Base-by-base conservation (phyloP, 2,888 invertebrate species). In the Protophormia terraenovae region DNA sequence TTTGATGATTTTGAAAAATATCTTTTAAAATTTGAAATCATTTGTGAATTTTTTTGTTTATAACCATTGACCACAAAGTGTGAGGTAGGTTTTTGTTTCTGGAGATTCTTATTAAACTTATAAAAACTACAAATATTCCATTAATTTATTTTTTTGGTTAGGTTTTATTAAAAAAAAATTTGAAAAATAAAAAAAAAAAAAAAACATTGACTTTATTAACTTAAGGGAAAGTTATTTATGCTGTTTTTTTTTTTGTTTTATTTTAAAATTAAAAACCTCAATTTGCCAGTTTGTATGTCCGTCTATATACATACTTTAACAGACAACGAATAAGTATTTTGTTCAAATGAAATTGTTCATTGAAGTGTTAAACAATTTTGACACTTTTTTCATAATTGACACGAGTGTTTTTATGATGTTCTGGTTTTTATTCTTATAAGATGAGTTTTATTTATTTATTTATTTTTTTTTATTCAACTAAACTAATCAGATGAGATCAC, bases 361-460 rank as follows among this genome's bases (percentile, higher is more conserved):
- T 81, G 84, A 83, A 78, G 84, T 83, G 87, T 84, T 83, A 87
- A 87, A 86, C 80, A 87, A 78, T 83, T 87, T 83, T 87, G 87
- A 86, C 87, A 87, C 87, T 86, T 86, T n/a, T 86, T 82, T 10
- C 72, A 75, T 84, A 86, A 86, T 82, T 87, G 87, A 84, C 84
- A 80, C 80, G 77, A 82, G 81, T 78, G 58, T 64, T 32, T 22
- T 60, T 60, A 32, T 71, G 41, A 50, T 29, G 14, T 29, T 29
- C 8, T n/a, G 6, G 66, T 80, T 69, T 41, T 58, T 77, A 22
- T 53, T 24, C 38, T 19, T 35, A 55, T n/a, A n/a, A n/a, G n/a
- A n/a, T 58, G 24, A 41, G 55, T 32, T n/a, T 53, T 38, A 22
- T 53, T 64, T 71, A 7, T 14, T n/a, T 64, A 27, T 71, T 41